Percentiles rank a stretch among this genome's conserved stretches.
phyloP scores from a whole-genome alignment of 2,888 invertebrate genomes.

The Siphonodentalium dalli region DNA sequence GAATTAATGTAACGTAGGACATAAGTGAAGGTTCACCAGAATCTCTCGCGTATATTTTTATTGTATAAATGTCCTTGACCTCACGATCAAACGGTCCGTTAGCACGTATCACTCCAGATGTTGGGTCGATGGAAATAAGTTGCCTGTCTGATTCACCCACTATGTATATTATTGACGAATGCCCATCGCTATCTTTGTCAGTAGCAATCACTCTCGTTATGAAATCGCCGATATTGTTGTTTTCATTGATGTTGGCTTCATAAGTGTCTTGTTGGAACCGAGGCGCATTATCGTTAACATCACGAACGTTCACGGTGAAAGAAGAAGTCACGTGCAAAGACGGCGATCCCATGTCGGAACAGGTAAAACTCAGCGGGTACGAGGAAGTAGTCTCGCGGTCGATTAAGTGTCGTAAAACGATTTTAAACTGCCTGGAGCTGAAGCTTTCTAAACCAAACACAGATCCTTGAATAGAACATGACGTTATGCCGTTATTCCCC shows the following conservation, averaged over 20 bases:
- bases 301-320: constrained; percentile 70
- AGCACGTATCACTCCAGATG: constrained; percentile 84
- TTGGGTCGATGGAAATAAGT: constrained; percentile 84
- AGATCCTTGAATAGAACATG: constrained; percentile 28
- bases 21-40: constrained; percentile 74
- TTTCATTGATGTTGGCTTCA: constrained; percentile 33
- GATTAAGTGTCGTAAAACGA: constrained; percentile 30
- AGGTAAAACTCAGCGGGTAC: constrained; percentile 30
- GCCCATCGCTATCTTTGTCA: constrained; percentile 30
- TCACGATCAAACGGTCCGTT: constrained; percentile 84
- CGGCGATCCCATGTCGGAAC: constrained; percentile 36
- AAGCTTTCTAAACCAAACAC: constrained; percentile 34
- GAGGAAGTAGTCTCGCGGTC: constrained; percentile 29
- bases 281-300: constrained; percentile 90
- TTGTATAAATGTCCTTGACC: constrained; percentile 83
- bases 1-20: constrained; percentile 72
- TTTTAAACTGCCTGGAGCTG: constrained; percentile 36
- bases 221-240: constrained; percentile 33
- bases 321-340: constrained; percentile 20
- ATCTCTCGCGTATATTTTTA: constrained; percentile 87
- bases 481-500: constrained; percentile 42
- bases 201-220: constrained; percentile 34
- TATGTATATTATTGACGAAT: constrained; percentile 68
- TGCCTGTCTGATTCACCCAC: constrained; percentile 72
- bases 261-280: constrained; percentile 71